A percentile compares a stretch with the other conserved stretches of the same genome.
Evolutionary conservation across 2,888 invertebrate genomes (phyloP).

Genomic region (Leptopilina drosophilae): DNA sequence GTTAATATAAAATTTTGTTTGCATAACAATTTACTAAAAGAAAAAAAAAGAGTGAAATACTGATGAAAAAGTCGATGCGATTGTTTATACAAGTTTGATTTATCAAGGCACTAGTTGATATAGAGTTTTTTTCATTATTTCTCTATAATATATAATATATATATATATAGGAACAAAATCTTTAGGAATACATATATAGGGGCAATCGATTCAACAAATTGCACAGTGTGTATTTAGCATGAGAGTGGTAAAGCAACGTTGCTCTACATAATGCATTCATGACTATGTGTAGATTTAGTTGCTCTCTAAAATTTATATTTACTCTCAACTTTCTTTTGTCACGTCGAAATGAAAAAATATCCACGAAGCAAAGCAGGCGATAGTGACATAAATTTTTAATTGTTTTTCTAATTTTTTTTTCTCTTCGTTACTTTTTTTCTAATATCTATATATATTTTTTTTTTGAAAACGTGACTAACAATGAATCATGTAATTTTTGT

Average conservation of each 20-base stretch:
- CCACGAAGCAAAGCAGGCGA: constrained; percentile 30
- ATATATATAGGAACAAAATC: constrained; percentile 22
- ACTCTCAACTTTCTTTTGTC: constrained; percentile 33
- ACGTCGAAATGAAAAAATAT: constrained; percentile 31
- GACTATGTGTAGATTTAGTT: constrained; percentile 28
- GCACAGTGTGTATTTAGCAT: constrained; percentile 31
- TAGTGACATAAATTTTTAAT: constrained; percentile 12
- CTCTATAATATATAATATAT: too few relatives aligned
- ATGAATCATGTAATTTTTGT: too few relatives aligned
- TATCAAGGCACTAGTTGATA: constrained; percentile 36
- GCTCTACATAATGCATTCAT: constrained; percentile 37
- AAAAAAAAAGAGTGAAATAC: background rate
- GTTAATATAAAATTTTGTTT: background rate
- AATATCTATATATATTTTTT: too few relatives aligned
- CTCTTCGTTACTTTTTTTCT: background rate
- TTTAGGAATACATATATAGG: constrained; percentile 31
- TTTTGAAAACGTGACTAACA: too few relatives aligned
- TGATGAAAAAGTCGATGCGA: constrained; percentile 17
- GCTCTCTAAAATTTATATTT: constrained; percentile 18
- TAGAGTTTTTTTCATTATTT: constrained; percentile 13
- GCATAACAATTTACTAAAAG: background rate
- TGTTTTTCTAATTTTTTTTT: background rate
- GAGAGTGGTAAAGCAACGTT: constrained; percentile 39
- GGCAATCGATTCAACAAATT: constrained; percentile 39
- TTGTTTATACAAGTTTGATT: constrained; percentile 22